phyloP scores from a whole-genome alignment of 2,113 vertebrate species.

The Megaceryle torquata region DNA sequence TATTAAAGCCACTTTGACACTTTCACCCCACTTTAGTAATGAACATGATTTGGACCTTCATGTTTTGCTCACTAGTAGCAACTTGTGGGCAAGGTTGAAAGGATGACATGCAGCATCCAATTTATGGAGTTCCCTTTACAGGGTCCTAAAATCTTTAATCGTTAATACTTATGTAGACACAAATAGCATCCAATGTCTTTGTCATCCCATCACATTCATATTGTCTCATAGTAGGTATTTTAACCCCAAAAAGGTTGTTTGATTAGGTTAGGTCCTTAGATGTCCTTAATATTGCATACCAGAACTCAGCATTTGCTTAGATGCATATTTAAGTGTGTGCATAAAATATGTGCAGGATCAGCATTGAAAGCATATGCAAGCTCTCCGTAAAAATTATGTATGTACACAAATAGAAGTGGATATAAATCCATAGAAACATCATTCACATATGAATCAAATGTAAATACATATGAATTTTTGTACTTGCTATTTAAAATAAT shows the following conservation, averaged over 20 bases:
- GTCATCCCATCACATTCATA: neutral
- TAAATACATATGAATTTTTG: neutral
- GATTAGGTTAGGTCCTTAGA: neutral
- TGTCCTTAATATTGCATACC: neutral
- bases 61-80: neutral
- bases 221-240: neutral
- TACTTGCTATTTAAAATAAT: neutral
- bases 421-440: neutral
- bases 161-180: neutral
- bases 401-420: neutral
- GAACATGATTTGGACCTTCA: neutral
- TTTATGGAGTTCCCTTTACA: neutral
- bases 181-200: neutral
- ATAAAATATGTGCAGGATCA: neutral
- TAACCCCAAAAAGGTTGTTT: neutral
- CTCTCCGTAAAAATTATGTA: neutral
- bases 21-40: neutral
- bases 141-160: neutral
- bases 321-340: neutral
- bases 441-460: neutral
- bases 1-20: neutral
- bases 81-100: neutral
- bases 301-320: neutral
- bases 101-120: neutral
- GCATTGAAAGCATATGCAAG: neutral